Percentiles rank a stretch among this genome's conserved stretches.
phyloP scores from a whole-genome alignment of 2,888 invertebrate species.

The Helleia helle region DNA sequence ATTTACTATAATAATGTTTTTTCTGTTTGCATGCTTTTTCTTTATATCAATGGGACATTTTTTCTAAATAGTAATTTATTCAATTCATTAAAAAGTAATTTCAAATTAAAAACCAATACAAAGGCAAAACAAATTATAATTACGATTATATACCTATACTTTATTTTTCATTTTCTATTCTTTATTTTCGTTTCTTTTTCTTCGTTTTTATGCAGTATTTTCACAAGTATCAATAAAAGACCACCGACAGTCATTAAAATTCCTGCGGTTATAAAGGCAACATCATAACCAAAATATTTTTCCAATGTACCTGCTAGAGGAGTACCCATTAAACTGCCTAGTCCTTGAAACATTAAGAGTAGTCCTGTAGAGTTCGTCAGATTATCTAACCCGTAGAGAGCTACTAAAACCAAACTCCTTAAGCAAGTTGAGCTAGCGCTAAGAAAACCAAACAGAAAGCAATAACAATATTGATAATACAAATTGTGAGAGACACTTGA shows the following conservation, averaged over 20 bases:
- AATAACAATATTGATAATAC: conserved; percentile 48
- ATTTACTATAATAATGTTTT: no score
- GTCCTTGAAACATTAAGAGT: conserved; percentile 51
- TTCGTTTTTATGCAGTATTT: conserved; percentile 27
- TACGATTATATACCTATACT: neutral
- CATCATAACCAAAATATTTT: conserved; percentile 35
- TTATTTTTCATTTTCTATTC: conserved; percentile 4
- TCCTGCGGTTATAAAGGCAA: conserved; percentile 48
- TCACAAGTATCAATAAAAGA: conserved; percentile 35
- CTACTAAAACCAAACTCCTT: conserved; percentile 47
- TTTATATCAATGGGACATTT: no score
- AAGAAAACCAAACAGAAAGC: conserved; percentile 45
- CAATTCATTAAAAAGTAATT: no score
- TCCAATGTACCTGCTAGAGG: conserved; percentile 46
- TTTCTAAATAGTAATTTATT: no score
- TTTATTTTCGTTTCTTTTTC: conserved; percentile 16
- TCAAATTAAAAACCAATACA: no score
- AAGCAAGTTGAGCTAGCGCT: conserved; percentile 39
- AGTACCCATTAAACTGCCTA: conserved; percentile 51
- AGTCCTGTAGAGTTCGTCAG: conserved; percentile 60
- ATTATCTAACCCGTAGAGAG: conserved; percentile 53
- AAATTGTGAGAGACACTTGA: conserved; percentile 42
- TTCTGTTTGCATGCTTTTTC: no score
- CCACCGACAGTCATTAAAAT: conserved; percentile 41
- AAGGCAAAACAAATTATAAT: no score